Evolutionary conservation across 2,797 vertebrate genomes (phyloP).

Genomic region (Danionella dracula): DNA sequence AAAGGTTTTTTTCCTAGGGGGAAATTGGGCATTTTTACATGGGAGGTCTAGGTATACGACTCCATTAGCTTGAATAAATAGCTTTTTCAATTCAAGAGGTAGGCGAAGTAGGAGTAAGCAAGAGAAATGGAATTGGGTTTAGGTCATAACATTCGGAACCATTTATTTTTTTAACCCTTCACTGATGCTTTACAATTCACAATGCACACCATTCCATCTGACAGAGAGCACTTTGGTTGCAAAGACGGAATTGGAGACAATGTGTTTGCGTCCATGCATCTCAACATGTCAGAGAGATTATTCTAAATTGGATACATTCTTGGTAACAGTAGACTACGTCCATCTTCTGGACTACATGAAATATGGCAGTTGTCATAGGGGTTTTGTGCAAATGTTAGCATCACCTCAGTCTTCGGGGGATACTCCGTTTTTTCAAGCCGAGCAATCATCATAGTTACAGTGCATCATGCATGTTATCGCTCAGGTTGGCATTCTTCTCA

Average conservation of each 20-base stretch:
- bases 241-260: slow-evolving; percentile 45
- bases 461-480: slow-evolving; percentile 48
- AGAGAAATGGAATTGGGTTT: no score
- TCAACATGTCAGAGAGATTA: slow-evolving; percentile 41
- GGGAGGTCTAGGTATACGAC: no score
- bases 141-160: slow-evolving; percentile 61
- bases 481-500: slow-evolving; percentile 42
- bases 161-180: slow-evolving; percentile 46
- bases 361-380: slow-evolving; percentile 43
- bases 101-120: no score
- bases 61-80: no score
- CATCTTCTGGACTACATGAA: slow-evolving; percentile 48
- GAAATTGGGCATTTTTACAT: no score
- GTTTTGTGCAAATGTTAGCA: slow-evolving; percentile 37
- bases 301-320: slow-evolving; percentile 68
- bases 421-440: slow-evolving; percentile 64
- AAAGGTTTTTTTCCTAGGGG: no score
- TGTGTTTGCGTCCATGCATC: slow-evolving; percentile 45
- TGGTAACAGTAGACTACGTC: slow-evolving; percentile 60
- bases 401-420: slow-evolving; percentile 34
- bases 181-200: slow-evolving; percentile 55
- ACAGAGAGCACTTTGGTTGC: slow-evolving; percentile 82
- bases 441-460: slow-evolving; percentile 51
- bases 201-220: slow-evolving; percentile 61
- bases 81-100: no score